Evolutionary conservation across 1,140 invertebrate genomes (phyloP).

Genomic region (Daktulosphaira vitifoliae): DNA sequence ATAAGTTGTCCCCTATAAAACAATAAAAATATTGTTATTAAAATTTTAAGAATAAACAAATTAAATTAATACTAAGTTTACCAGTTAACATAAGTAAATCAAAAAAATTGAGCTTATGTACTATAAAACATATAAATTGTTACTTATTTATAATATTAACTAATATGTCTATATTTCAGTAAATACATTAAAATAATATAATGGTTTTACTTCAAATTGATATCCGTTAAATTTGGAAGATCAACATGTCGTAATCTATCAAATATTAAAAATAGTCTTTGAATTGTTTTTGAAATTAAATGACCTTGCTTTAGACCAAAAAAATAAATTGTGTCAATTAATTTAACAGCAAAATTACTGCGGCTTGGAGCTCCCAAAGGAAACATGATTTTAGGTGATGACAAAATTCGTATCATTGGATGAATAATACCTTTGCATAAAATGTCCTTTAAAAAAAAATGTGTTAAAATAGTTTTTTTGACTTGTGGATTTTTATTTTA

Average conservation of each 20-base stretch:
- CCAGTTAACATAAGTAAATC: too few species aligned
- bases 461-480: not conserved
- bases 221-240: constrained; percentile 15
- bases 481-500: not conserved
- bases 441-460: constrained; percentile 48
- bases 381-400: constrained; percentile 65
- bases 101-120: too few species aligned
- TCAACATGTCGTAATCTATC: constrained; percentile 57
- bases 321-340: constrained; percentile 68
- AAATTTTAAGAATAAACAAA: too few species aligned
- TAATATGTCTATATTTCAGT: too few species aligned
- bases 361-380: constrained; percentile 68
- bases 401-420: constrained; percentile 62
- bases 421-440: constrained; percentile 68
- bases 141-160: too few species aligned
- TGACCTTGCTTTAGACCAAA: constrained; percentile 70
- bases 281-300: constrained; percentile 59
- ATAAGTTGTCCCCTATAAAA: not conserved
- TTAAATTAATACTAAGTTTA: too few species aligned
- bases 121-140: too few species aligned
- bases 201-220: not conserved
- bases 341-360: constrained; percentile 63
- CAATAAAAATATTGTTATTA: too few species aligned
- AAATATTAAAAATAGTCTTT: constrained; percentile 78
- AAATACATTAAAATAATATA: not conserved